Conservation (phyloP, 2,113 vertebrate species). For the Cebidichthys violaceus region DNA sequence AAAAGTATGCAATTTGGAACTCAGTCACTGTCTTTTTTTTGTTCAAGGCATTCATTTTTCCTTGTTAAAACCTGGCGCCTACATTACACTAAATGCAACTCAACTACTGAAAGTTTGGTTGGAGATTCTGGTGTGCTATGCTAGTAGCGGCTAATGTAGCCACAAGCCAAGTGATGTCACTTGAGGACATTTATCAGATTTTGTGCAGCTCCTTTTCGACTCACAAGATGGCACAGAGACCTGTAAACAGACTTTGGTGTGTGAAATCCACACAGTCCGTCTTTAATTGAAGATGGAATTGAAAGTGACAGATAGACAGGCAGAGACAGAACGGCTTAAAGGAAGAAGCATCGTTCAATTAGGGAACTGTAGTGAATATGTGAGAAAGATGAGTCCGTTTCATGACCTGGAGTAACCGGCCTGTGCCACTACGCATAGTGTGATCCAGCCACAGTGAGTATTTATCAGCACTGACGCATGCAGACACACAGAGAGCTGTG, state of each 20-base stretch:
- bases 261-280: background rate
- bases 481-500: conserved; percentile 49
- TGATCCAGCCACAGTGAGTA: conserved; percentile 21
- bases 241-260: background rate
- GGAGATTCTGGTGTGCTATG: background rate
- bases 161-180: background rate
- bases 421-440: background rate
- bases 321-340: background rate
- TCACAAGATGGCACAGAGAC: background rate
- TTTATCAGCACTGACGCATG: conserved; percentile 65
- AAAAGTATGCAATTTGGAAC: too few species aligned
- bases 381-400: conserved; percentile 6
- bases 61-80: background rate
- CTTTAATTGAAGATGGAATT: background rate
- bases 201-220: background rate
- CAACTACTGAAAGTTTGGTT: background rate
- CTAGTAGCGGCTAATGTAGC: background rate
- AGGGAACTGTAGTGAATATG: background rate
- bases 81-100: background rate
- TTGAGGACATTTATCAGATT: background rate
- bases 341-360: background rate
- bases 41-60: too few species aligned
- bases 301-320: conserved; percentile 3
- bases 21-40: too few species aligned
- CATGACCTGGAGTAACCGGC: conserved; percentile 8